Evolutionary conservation across 2,888 invertebrate species (phyloP).

Genomic region (Brachyptera risi): DNA sequence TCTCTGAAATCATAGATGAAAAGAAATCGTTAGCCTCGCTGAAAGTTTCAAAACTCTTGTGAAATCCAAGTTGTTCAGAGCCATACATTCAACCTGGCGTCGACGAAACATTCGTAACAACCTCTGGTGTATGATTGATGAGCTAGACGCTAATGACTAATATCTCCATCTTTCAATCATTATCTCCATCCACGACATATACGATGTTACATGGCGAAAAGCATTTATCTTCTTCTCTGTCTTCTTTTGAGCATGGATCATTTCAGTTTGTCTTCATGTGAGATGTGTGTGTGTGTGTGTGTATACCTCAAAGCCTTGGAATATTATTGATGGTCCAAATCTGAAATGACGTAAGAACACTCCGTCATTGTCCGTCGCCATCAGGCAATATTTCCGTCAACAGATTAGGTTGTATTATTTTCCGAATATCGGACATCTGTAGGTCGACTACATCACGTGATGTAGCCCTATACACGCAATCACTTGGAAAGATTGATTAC

Average conservation of each 20-base stretch:
- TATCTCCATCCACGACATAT: conserved; percentile 12
- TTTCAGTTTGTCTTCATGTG: conserved; percentile 17
- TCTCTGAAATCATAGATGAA: no score
- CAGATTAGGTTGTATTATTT: conserved; percentile 26
- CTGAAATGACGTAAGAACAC: conserved; percentile 44
- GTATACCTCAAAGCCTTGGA: conserved; percentile 21
- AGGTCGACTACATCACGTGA: no score
- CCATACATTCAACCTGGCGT: no score
- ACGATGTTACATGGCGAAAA: not conserved
- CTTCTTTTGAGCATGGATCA: conserved; percentile 14
- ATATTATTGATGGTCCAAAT: conserved; percentile 45
- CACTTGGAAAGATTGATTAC: conserved; percentile 20
- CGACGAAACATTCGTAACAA: not conserved
- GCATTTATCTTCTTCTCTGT: conserved; percentile 20
- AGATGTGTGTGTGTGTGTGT: no score
- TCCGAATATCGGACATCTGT: conserved; percentile 20
- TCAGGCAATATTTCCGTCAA: conserved; percentile 30
- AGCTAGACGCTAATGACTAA: conserved; percentile 24
- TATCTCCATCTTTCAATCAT: conserved; percentile 22
- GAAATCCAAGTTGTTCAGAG: no score
- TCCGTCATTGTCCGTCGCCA: conserved; percentile 42
- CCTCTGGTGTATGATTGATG: conserved; percentile 24
- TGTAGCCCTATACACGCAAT: conserved; percentile 11
- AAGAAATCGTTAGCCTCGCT: no score
- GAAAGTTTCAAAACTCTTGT: no score